phyloP scores from a whole-genome alignment of 1,140 invertebrate species.

The Aphelenchoides avenae region DNA sequence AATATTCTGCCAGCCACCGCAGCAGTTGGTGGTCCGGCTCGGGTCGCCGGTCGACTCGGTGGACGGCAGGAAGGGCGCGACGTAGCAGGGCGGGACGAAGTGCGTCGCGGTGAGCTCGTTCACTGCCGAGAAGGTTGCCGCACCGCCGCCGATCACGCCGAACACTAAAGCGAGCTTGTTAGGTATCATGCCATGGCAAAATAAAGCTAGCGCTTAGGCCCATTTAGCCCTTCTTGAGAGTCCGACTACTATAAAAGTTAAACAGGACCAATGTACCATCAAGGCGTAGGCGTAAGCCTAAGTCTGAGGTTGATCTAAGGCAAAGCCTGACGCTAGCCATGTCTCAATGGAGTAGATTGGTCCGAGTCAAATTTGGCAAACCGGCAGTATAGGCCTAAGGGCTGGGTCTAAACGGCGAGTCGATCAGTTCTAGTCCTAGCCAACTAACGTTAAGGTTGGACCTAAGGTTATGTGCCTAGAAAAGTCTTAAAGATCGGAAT shows the following conservation, averaged over 20 bases:
- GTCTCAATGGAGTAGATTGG: conserved; percentile 1
- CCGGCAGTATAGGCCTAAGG: too few relatives aligned
- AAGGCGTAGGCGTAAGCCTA: background rate
- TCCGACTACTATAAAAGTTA: too few relatives aligned
- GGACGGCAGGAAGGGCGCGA: conserved; percentile 17
- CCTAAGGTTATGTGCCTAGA: too few relatives aligned
- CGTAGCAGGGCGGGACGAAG: conserved; percentile 26
- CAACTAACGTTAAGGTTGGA: too few relatives aligned
- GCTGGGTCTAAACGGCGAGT: too few relatives aligned
- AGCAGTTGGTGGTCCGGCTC: conserved; percentile 54
- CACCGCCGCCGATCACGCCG: conserved; percentile 9
- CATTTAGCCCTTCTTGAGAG: too few relatives aligned
- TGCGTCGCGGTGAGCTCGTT: conserved; percentile 18
- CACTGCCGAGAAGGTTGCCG: conserved; percentile 9
- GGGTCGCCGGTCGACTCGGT: too few relatives aligned
- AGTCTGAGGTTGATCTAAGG: background rate
- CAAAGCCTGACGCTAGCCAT: background rate
- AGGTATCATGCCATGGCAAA: background rate
- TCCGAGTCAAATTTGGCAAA: too few relatives aligned
- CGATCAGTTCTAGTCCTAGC: too few relatives aligned
- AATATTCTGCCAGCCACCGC: conserved; percentile 43
- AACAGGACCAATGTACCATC: background rate
- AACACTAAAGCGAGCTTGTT: conserved; percentile 6
- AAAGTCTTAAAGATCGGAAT: too few relatives aligned
- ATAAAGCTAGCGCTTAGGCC: too few relatives aligned